Evolutionary conservation across 1,140 invertebrate genomes (phyloP).

Genomic region (Apocrypta bakeri): DNA sequence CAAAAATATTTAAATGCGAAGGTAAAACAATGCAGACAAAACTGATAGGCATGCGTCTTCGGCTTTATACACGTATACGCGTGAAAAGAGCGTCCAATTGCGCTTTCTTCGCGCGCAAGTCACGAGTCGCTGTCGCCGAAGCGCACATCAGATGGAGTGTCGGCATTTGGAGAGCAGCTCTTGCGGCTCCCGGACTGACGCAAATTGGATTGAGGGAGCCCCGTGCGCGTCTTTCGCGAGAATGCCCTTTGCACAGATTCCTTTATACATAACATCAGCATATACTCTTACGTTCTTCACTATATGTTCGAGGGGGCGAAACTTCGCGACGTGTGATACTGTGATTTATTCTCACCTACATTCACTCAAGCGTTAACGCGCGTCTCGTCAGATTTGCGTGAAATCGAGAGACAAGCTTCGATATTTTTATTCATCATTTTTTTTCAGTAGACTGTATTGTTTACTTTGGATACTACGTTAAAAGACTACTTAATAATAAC

Average conservation of each 20-base stretch:
- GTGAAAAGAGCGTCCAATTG: not conserved
- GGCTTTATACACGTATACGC: not conserved
- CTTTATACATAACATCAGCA: too few relatives aligned
- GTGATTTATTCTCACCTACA: slow-evolving; percentile 33
- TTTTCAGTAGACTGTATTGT: too few relatives aligned
- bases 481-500: too few relatives aligned
- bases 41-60: not conserved
- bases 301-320: not conserved
- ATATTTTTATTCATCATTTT: not conserved
- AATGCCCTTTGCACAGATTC: not conserved
- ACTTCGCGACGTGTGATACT: not conserved
- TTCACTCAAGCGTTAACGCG: slow-evolving; percentile 21
- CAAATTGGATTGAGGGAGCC: slow-evolving; percentile 40
- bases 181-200: slow-evolving; percentile 33
- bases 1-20: not conserved
- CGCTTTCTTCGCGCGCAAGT: slow-evolving; percentile 9
- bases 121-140: slow-evolving; percentile 6
- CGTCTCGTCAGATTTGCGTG: slow-evolving; percentile 20
- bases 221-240: not conserved
- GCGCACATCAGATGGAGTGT: slow-evolving; percentile 26
- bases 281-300: too few relatives aligned
- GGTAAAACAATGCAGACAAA: not conserved
- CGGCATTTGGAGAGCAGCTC: not conserved
- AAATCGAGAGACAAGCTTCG: not conserved
- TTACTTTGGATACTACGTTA: too few relatives aligned